phyloP scores from a whole-genome alignment of 2,797 vertebrate species.

The Cirrhinus molitorella region DNA sequence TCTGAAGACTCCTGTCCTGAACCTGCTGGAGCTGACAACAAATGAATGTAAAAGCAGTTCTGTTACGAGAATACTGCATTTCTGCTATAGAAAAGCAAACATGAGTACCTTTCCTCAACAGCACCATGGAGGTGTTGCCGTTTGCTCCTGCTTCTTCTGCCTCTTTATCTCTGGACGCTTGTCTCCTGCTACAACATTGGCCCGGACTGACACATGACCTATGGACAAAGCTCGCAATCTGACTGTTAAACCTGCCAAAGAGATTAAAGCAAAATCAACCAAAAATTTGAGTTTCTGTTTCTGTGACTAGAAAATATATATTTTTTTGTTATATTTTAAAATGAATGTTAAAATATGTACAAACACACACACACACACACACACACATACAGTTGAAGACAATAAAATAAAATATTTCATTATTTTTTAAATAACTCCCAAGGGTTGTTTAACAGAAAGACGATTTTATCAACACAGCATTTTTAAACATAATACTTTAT shows the following conservation, averaged over 20 bases:
- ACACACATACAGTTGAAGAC: too few species aligned
- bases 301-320: not conserved
- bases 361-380: too few species aligned
- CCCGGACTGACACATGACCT: constrained; percentile 56
- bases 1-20: constrained; percentile 73
- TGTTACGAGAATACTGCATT: not conserved
- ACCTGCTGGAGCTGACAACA: constrained; percentile 17
- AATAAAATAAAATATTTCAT: too few species aligned
- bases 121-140: constrained; percentile 80
- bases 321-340: not conserved
- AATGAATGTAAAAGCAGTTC: not conserved
- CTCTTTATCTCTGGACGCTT: constrained; percentile 68
- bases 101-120: constrained; percentile 78
- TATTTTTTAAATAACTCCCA: too few species aligned
- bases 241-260: constrained; percentile 78
- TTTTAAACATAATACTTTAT: too few species aligned
- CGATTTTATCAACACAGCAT: too few species aligned
- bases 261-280: not conserved
- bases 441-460: too few species aligned
- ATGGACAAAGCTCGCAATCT: constrained; percentile 71
- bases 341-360: too few species aligned
- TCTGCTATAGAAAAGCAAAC: not conserved
- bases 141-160: constrained; percentile 72
- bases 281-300: not conserved
- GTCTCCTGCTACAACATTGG: constrained; percentile 66